Conservation (phyloP, 2,113 vertebrate species). For the Psilopogon haemacephalus region DNA sequence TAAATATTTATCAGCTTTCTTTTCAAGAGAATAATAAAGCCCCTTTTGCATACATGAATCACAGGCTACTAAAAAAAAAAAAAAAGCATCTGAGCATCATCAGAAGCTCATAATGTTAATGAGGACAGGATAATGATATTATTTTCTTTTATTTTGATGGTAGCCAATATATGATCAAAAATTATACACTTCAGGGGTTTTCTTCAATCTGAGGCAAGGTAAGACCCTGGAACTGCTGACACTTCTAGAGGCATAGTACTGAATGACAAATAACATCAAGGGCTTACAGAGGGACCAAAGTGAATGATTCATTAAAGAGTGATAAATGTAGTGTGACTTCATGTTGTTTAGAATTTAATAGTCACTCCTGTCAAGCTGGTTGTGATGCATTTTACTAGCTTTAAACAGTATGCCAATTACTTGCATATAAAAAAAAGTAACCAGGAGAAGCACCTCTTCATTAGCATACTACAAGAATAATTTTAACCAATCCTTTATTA, state of each 20-base stretch:
- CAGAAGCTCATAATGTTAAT: conserved; percentile 59
- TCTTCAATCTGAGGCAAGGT: conserved; percentile 5
- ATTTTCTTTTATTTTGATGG: conserved; percentile 35
- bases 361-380: conserved; percentile 26
- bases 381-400: conserved; percentile 54
- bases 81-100: conserved; percentile 61
- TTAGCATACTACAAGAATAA: conserved; percentile 45
- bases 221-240: conserved; percentile 68
- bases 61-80: conserved; percentile 37
- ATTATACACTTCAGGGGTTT: conserved; percentile 52
- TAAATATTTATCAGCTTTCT: conserved; percentile 77
- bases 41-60: conserved; percentile 70
- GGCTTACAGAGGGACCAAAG: conserved; percentile 55
- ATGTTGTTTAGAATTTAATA: conserved; percentile 47
- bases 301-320: conserved; percentile 71
- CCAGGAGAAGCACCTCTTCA: neutral
- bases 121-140: conserved; percentile 59
- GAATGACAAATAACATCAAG: conserved; percentile 72
- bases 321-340: conserved; percentile 67
- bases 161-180: conserved; percentile 61
- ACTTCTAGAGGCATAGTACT: conserved; percentile 68
- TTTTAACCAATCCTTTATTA: conserved; percentile 42
- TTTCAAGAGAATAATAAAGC: conserved; percentile 70
- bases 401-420: conserved; percentile 51
- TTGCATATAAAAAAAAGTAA: conserved; percentile 47